Evolutionary conservation across 2,113 vertebrate genomes (phyloP), one percentile per base, ranked within the genome.

Genomic region (Strigops habroptila): DNA sequence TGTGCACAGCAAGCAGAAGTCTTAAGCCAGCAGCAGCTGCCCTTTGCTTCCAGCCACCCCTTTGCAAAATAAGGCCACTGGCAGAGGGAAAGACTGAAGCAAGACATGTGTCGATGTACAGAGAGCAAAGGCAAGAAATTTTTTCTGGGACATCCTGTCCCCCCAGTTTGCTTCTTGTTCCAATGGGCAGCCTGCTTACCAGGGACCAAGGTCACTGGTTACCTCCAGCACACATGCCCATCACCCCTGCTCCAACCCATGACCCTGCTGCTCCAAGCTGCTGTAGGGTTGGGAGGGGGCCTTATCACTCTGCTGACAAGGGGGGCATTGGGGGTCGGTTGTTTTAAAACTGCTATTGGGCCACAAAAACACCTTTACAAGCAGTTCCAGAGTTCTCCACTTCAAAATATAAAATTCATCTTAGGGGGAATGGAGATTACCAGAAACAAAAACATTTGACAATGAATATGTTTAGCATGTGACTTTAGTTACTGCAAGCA

Each of bases 271-370:
- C 43, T 69, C 27, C 43, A 39, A 83, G 30, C 33, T n/a, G 30
- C 23, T 18, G 10, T 3, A 24, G 31, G 14, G 19, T 3, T 65
- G 33, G 44, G 8, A n/a, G 3, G 6, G 14, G 10, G 2, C 4
- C 13, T 2, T 3, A 18, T 35, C 31, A 22, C 18, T 33, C 23
- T 14, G 3, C 9, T 19, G 24, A 31, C 63, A 79, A 57, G 4
- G 2, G 7, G 11, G 2, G 1, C 14, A 17, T 2, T 9, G 4
- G 4, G n/a, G 2, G 1, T 6, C 12, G 3, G 0, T 4, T 24
- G 33, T 14, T 65, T 74, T 37, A 37, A 77, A 64, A 24, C 15
- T 70, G 11, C 9, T 53, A 3, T 24, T 62, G 5, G 24, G 24
- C 9, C 15, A 59, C 12, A 24, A 25, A 86, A 82, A 65, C 18